These are phyloP conservation scores for Rhagologus leucostigma DNA, from an alignment of 2,113 vertebrate genomes.

Conservation along the genomic window DNA sequence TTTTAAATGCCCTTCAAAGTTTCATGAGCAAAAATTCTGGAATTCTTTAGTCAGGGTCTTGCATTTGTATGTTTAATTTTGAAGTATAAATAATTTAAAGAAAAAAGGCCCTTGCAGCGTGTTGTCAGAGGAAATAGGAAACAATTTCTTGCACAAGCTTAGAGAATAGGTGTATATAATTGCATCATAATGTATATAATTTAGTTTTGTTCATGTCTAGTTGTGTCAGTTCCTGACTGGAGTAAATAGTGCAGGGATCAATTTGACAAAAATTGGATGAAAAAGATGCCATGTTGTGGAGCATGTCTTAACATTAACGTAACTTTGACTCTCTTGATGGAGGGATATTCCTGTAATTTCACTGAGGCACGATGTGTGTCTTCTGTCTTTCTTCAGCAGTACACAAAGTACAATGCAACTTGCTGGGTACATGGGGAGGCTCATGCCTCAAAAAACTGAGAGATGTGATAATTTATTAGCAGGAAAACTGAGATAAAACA, in stretches of 20 bases:
- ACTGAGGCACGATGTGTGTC: rapidly evolving
- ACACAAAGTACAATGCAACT: background rate
- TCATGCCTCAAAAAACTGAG: background rate
- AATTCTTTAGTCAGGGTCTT: background rate
- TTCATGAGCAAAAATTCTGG: background rate
- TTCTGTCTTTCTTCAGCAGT: background rate
- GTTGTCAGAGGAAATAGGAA: background rate
- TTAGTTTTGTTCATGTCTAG: background rate
- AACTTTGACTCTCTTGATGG: background rate
- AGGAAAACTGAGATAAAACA: background rate
- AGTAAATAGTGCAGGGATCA: background rate
- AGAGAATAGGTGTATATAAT: background rate
- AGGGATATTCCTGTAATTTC: background rate
- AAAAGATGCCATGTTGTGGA: background rate
- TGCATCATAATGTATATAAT: background rate
- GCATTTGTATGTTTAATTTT: background rate
- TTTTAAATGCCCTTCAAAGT: background rate
- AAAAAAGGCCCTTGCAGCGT: background rate
- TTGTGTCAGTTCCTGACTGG: background rate
- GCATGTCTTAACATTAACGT: background rate
- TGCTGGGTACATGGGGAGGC: background rate
- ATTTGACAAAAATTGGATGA: background rate
- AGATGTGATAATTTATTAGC: background rate
- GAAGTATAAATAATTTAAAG: background rate
- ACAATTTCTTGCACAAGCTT: background rate